These are phyloP conservation scores for Drosophila santomea DNA, from an alignment of 1,140 invertebrate genomes.

Conservation along the genomic window DNA sequence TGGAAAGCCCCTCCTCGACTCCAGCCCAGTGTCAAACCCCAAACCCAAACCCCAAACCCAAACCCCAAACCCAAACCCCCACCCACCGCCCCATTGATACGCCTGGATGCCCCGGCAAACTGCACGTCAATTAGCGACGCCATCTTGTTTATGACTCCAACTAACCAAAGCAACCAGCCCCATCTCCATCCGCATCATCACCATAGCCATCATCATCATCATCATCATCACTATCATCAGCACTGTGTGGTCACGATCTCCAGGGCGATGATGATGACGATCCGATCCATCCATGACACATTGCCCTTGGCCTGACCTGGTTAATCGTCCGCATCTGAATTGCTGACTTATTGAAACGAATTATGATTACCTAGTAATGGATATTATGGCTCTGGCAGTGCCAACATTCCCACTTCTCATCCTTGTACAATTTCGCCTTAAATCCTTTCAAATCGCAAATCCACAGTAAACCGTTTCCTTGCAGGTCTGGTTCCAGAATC, in stretches of 20 bases:
- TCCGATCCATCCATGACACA: slow-evolving; percentile 20
- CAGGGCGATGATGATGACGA: slow-evolving; percentile 14
- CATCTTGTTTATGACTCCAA: slow-evolving; percentile 71
- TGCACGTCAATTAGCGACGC: slow-evolving; percentile 69
- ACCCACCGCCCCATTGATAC: slow-evolving; percentile 36
- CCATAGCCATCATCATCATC: background rate
- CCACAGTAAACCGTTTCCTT: too few relatives aligned
- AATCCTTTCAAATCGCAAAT: too few relatives aligned
- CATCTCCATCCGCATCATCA: slow-evolving; percentile 5
- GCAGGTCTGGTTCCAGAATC: too few relatives aligned
- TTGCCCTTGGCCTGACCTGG: slow-evolving; percentile 17
- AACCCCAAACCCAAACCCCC: background rate
- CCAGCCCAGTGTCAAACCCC: background rate
- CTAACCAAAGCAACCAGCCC: slow-evolving; percentile 47
- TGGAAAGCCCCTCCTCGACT: background rate
- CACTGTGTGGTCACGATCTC: background rate
- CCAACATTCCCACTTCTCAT: too few relatives aligned
- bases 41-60: background rate
- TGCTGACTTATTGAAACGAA: slow-evolving; percentile 36
- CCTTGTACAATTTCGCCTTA: too few relatives aligned
- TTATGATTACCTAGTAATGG: slow-evolving; percentile 10
- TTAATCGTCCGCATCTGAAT: slow-evolving; percentile 30
- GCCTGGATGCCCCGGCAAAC: slow-evolving; percentile 61
- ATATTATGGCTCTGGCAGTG: background rate
- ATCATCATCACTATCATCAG: background rate